These are phyloP conservation scores for Stratiomys singularior DNA, from an alignment of 2,888 invertebrate genomes.

Conservation along the genomic window DNA sequence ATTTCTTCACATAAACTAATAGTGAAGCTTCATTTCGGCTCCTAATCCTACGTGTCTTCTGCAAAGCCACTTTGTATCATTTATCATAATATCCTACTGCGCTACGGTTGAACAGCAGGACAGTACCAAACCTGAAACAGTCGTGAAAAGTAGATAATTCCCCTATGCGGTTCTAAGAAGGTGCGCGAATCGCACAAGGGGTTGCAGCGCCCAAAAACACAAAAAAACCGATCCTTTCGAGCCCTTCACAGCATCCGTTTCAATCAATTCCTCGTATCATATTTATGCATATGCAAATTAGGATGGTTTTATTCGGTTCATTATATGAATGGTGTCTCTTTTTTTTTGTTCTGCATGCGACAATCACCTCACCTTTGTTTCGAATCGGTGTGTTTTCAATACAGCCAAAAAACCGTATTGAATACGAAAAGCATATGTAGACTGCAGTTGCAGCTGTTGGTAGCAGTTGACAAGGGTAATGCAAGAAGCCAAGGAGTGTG, in stretches of 20 bases:
- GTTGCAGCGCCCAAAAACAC: background rate
- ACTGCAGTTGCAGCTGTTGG: slow-evolving; percentile 30
- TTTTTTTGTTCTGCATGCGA: background rate
- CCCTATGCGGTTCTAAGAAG: slow-evolving; percentile 28
- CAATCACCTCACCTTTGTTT: slow-evolving; percentile 40
- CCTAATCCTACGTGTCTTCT: slow-evolving; percentile 35
- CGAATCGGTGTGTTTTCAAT: slow-evolving; percentile 29
- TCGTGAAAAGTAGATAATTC: slow-evolving; percentile 20
- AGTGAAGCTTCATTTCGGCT: no score
- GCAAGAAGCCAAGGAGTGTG: background rate
- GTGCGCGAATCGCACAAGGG: background rate
- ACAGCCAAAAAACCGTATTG: slow-evolving; percentile 7
- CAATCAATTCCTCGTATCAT: slow-evolving; percentile 30
- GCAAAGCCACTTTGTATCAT: slow-evolving; percentile 21
- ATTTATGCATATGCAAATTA: slow-evolving; percentile 42
- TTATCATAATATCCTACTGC: slow-evolving; percentile 39
- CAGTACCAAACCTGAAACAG: background rate
- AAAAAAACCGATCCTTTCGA: slow-evolving; percentile 9
- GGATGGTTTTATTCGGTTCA: slow-evolving; percentile 40
- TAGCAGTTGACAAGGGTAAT: background rate
- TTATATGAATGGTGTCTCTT: background rate
- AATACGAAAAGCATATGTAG: background rate
- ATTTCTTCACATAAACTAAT: no score
- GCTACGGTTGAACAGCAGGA: slow-evolving; percentile 8
- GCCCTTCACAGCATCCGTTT: slow-evolving; percentile 39